These are phyloP conservation scores for Eulemur rubriventer DNA, from an alignment of 2,797 vertebrate genomes.

Conservation along the genomic window DNA sequence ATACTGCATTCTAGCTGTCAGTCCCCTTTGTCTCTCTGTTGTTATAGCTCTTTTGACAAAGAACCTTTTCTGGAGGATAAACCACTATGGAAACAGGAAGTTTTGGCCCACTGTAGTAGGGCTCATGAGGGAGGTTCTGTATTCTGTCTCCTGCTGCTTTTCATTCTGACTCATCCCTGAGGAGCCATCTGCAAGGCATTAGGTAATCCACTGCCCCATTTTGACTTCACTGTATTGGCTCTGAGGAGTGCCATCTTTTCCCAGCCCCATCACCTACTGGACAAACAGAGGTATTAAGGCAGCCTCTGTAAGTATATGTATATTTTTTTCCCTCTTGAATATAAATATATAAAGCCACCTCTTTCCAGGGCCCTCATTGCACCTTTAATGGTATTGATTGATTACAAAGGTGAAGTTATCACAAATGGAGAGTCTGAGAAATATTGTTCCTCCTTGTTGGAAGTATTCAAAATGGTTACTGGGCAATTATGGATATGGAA, in stretches of 20 bases:
- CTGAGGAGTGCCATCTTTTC: not conserved
- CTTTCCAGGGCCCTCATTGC: not conserved
- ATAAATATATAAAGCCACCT: slow-evolving; percentile 8
- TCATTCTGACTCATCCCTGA: not conserved
- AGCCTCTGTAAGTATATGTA: not conserved
- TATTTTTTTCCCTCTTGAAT: not conserved
- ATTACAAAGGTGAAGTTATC: not conserved
- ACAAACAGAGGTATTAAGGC: not conserved
- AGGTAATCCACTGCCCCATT: not conserved
- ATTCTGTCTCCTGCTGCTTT: not conserved
- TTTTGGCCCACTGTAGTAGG: not conserved
- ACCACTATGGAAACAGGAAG: slow-evolving; percentile 38
- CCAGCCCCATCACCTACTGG: not conserved
- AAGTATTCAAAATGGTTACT: not conserved
- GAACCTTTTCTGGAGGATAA: not conserved
- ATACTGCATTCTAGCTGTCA: not conserved
- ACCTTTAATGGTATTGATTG: not conserved
- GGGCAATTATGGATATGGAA: not conserved
- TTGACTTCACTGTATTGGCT: not conserved
- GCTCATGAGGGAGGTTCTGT: not conserved
- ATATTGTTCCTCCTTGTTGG: not conserved
- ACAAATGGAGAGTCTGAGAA: not conserved
- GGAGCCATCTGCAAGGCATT: not conserved
- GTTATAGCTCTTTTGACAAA: not conserved
- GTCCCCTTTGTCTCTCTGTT: not conserved